Evolutionary conservation across 2,113 vertebrate genomes (phyloP).

Genomic region (Notechis scutatus): DNA sequence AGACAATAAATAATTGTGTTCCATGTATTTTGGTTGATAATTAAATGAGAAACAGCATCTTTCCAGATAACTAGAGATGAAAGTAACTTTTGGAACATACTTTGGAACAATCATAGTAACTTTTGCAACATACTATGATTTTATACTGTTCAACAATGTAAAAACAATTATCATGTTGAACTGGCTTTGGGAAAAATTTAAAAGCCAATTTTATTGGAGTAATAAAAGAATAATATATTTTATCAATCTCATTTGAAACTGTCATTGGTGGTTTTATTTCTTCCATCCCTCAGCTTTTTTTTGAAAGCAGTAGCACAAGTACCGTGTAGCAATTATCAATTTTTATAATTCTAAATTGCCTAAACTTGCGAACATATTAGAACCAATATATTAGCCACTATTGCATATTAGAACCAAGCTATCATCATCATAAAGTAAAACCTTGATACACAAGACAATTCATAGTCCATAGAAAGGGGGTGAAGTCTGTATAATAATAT

Average conservation of each 20-base stretch:
- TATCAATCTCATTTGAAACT: neutral
- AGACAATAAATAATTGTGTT: neutral
- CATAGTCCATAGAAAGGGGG: neutral
- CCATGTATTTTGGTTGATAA: neutral
- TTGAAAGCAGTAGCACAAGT: neutral
- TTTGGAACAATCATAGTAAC: too few relatives aligned
- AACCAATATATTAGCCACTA: neutral
- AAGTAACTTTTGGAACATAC: neutral
- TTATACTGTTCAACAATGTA: neutral
- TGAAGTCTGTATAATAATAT: neutral
- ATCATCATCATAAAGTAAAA: neutral
- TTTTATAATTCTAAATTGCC: neutral
- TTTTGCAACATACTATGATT: too few relatives aligned
- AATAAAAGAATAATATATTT: neutral
- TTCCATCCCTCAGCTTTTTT: neutral
- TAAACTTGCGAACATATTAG: neutral
- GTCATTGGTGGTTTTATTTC: neutral
- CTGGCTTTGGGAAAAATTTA: neutral
- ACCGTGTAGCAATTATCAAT: neutral
- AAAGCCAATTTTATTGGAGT: neutral
- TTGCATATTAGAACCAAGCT: neutral
- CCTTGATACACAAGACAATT: neutral
- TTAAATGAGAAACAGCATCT: too few relatives aligned
- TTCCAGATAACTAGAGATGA: too few relatives aligned
- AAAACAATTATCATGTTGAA: neutral